Evolutionary conservation across 1,140 invertebrate genomes (phyloP).

Genomic region (Pectinophora gossypiella): DNA sequence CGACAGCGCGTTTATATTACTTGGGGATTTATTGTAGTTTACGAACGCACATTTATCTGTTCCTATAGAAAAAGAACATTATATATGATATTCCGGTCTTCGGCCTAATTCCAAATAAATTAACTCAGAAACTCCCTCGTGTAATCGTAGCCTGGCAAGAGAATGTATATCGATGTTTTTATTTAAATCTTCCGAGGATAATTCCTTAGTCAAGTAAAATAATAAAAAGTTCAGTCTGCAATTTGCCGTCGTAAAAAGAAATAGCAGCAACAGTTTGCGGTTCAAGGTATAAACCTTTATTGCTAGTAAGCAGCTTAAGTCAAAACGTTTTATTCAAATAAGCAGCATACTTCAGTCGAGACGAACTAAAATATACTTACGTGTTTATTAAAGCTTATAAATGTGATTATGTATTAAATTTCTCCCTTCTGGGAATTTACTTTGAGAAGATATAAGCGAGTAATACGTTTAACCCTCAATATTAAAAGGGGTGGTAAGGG

Average conservation of each 20-base stretch:
- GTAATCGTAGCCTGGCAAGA: too few relatives aligned
- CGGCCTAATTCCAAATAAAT: too few relatives aligned
- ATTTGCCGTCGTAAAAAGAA: background rate
- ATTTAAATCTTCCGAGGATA: too few relatives aligned
- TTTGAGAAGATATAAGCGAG: background rate
- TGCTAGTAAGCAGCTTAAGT: background rate
- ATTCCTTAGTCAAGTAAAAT: too few relatives aligned
- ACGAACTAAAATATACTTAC: background rate
- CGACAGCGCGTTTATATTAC: conserved; percentile 69
- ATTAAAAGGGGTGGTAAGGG: background rate
- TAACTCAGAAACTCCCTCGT: too few relatives aligned
- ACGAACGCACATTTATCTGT: conserved; percentile 60
- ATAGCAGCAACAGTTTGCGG: background rate
- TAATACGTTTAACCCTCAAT: conserved; percentile 1
- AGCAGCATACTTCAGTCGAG: background rate
- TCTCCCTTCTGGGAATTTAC: background rate
- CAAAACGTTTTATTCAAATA: background rate
- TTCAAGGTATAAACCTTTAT: background rate
- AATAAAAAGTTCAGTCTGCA: background rate
- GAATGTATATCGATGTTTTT: too few relatives aligned
- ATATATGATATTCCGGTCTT: background rate
- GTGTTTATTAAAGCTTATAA: background rate
- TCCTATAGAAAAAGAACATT: conserved; percentile 25
- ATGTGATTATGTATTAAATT: background rate
- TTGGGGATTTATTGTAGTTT: conserved; percentile 68